Conservation (phyloP, 2,113 vertebrate genomes). For the Sinocyclocheilus grahami region DNA sequence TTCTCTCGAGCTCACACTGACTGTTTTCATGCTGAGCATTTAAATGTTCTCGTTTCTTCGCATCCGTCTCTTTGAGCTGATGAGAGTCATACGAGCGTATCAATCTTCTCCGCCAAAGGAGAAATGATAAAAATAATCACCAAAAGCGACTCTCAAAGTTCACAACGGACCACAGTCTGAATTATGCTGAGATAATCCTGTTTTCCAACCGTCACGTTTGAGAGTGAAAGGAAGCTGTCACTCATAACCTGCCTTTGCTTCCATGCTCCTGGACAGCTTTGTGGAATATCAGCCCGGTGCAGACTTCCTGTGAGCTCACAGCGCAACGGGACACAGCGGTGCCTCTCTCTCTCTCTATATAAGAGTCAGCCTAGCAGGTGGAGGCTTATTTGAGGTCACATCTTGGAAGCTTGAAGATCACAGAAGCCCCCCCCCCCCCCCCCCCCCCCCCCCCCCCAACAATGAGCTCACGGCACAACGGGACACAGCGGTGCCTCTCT, state of each 20-base stretch:
- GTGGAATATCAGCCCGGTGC: slow-evolving; percentile 52
- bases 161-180: slow-evolving; percentile 35
- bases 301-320: slow-evolving; percentile 41
- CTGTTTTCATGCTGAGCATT: slow-evolving; percentile 53
- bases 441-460: too few species aligned
- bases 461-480: slow-evolving; percentile 36
- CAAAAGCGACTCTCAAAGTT: slow-evolving; percentile 28
- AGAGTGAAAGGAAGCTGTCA: slow-evolving; percentile 53
- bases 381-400: slow-evolving; percentile 55
- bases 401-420: slow-evolving; percentile 63
- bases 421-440: slow-evolving; percentile 54
- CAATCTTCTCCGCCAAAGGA: slow-evolving; percentile 42
- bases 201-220: slow-evolving; percentile 29
- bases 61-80: slow-evolving; percentile 40
- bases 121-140: slow-evolving; percentile 26
- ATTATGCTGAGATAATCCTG: slow-evolving; percentile 42
- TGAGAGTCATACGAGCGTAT: slow-evolving; percentile 34
- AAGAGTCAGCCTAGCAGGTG: slow-evolving; percentile 49
- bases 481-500: slow-evolving; percentile 46
- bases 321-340: slow-evolving; percentile 41
- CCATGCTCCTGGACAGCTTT: slow-evolving; percentile 33
- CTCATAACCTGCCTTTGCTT: slow-evolving; percentile 45
- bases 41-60: slow-evolving; percentile 48
- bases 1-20: slow-evolving; percentile 42
- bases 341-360: slow-evolving; percentile 48